These are phyloP conservation scores for Sycophila texana DNA, from an alignment of 2,888 invertebrate genomes.

Conservation along the genomic window DNA sequence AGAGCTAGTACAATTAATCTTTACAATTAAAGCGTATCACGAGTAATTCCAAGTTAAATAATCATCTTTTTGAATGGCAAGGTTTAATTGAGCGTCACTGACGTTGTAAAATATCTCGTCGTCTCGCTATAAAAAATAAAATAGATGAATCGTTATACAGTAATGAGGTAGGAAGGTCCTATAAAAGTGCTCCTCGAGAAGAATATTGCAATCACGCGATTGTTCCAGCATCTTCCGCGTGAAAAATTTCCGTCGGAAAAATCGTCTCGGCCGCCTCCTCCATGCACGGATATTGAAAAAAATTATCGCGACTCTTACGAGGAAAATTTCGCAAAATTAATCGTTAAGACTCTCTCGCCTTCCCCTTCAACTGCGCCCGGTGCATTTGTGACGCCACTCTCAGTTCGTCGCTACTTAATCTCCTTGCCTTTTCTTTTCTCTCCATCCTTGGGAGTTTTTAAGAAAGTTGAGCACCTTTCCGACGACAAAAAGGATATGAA, in stretches of 20 bases:
- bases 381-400: conserved; percentile 6
- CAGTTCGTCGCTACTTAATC: not conserved
- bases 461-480: conserved; percentile 29
- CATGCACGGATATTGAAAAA: conserved; percentile 25
- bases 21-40: too few species aligned
- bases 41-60: not conserved
- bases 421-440: conserved; percentile 12
- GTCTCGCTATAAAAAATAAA: not conserved
- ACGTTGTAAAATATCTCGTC: not conserved
- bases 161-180: not conserved
- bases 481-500: not conserved
- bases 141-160: not conserved
- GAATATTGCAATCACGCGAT: not conserved
- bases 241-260: conserved; percentile 10
- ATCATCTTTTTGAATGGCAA: not conserved
- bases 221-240: not conserved
- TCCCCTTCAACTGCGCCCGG: not conserved
- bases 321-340: conserved; percentile 44
- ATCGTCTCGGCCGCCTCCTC: not conserved
- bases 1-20: too few species aligned
- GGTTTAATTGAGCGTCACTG: too few species aligned
- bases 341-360: conserved; percentile 20
- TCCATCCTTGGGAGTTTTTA: conserved; percentile 31
- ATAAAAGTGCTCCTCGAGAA: not conserved
- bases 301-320: conserved; percentile 23